Base-by-base conservation (phyloP, 2,888 invertebrate genomes). In the Gibbula magus region DNA sequence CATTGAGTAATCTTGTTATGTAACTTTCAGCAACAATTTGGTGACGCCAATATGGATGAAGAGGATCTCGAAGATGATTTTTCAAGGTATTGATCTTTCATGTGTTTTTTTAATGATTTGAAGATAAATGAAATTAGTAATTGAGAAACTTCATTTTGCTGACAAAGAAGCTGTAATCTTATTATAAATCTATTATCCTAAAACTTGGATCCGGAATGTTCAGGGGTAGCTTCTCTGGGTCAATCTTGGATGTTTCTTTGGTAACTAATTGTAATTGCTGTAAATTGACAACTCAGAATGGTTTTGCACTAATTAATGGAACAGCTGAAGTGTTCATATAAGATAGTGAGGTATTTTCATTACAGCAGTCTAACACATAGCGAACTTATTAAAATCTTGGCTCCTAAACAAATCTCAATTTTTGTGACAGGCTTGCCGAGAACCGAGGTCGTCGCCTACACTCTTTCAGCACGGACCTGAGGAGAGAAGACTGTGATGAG, bases 11-110 rank as follows among this genome's bases (percentile, higher is more conserved):
- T 29, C 13, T 61, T 51, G 45, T 29, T 70, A n/a, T 54, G 20
- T 53, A 66, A 25, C 67, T 66, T 79, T 35, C 81, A 87, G 88
- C 81, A 86, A 81, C 82, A 84, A 53, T 86, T 86, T 81, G 80
- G 80, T 56, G 86, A 87, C 53, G 83, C 45, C 5, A 13, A 45
- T 45, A 45, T 81, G 75, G 88, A 86, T 13, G 83, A 83, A 82
- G 86, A 85, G 54, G 82, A 85, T 66, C 81, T 88, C 70, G 90
- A 90, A 81, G 90, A 90, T 75, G 86, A 87, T 80, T 90, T 90
- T 84, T 90, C 90, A 82, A 87, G 85, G 90, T 89, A 82, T 85
- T 45, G 45, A 45, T 51, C 20, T 16, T 32, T 39, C 18, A 25
- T 22, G 7, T 32, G 35, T 25, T 3, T 29, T 51, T 70, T 29